Conservation (phyloP, 2,797 vertebrate genomes). For the Alectoris magna region DNA sequence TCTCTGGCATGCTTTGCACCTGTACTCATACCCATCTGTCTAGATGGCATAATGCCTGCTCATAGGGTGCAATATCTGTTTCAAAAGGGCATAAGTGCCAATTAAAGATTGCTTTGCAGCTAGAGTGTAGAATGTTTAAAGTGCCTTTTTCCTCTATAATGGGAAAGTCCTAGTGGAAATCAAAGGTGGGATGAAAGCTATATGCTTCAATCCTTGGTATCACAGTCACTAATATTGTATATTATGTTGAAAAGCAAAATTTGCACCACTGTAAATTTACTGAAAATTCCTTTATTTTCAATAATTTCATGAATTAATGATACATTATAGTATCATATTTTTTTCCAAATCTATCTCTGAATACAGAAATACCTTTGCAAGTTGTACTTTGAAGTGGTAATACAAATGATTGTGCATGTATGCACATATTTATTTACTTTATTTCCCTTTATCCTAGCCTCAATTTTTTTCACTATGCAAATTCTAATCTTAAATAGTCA, state of each 20-base stretch:
- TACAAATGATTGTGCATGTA: background rate
- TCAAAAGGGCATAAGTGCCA: constrained; percentile 42
- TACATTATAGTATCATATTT: background rate
- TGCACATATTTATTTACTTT: background rate
- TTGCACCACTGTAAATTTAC: background rate
- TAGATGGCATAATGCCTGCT: constrained; percentile 68
- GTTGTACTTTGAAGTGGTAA: background rate
- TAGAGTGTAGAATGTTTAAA: constrained; percentile 3
- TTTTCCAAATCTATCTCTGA: background rate
- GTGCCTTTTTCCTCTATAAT: background rate
- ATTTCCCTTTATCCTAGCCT: background rate
- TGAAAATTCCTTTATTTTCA: background rate
- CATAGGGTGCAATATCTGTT: constrained; percentile 51
- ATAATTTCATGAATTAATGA: background rate
- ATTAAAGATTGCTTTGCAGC: constrained; percentile 51
- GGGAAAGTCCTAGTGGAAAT: background rate
- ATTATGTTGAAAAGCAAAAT: background rate
- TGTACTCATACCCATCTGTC: constrained; percentile 73
- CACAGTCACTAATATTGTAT: background rate
- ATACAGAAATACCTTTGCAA: background rate
- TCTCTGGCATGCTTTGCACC: constrained; percentile 61
- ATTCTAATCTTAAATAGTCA: background rate
- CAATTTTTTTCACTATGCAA: background rate
- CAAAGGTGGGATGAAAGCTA: background rate
- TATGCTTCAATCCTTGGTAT: background rate